These are phyloP conservation scores for Nudaria mundana DNA, from an alignment of 2,888 invertebrate genomes.

Conservation along the genomic window DNA sequence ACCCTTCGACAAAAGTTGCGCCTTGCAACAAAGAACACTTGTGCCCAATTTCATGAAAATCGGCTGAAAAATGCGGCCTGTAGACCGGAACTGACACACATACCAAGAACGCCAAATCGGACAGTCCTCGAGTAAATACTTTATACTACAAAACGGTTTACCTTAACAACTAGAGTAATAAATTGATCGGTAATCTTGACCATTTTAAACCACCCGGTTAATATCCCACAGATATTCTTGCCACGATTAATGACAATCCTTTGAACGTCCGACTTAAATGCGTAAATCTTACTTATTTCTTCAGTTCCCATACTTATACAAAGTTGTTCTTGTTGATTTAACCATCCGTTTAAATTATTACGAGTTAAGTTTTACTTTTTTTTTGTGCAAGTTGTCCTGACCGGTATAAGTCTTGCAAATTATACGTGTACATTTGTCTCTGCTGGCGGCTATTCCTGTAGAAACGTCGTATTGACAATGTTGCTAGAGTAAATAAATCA, in stretches of 20 bases:
- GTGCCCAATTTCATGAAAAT: too few relatives aligned
- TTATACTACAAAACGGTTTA: too few relatives aligned
- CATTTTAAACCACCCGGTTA: neutral
- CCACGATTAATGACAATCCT: slow-evolving; percentile 13
- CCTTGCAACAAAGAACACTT: too few relatives aligned
- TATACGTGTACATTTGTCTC: slow-evolving; percentile 26
- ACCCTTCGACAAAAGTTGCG: too few relatives aligned
- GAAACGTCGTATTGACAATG: slow-evolving; percentile 24
- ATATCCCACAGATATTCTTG: slow-evolving; percentile 2
- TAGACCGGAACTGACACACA: too few relatives aligned
- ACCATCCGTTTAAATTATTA: slow-evolving; percentile 22
- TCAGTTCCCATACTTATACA: slow-evolving; percentile 3
- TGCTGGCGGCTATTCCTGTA: slow-evolving; percentile 21
- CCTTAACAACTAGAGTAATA: too few relatives aligned
- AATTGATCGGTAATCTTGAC: neutral
- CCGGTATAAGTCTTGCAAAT: slow-evolving; percentile 18
- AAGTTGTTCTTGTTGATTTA: slow-evolving; percentile 18
- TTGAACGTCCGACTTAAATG: slow-evolving; percentile 10
- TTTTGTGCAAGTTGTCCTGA: slow-evolving; percentile 1
- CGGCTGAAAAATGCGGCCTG: too few relatives aligned
- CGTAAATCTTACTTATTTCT: slow-evolving; percentile 15
- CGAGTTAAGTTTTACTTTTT: slow-evolving; percentile 14
- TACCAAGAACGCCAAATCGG: too few relatives aligned
- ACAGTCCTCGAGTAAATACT: too few relatives aligned
- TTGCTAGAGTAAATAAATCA: slow-evolving; percentile 31